Evolutionary conservation across 53 echinoderm and acorn worm genomes (phyloP), one percentile per base, ranked within the genome.

Genomic region (Actinopyga echinites): DNA sequence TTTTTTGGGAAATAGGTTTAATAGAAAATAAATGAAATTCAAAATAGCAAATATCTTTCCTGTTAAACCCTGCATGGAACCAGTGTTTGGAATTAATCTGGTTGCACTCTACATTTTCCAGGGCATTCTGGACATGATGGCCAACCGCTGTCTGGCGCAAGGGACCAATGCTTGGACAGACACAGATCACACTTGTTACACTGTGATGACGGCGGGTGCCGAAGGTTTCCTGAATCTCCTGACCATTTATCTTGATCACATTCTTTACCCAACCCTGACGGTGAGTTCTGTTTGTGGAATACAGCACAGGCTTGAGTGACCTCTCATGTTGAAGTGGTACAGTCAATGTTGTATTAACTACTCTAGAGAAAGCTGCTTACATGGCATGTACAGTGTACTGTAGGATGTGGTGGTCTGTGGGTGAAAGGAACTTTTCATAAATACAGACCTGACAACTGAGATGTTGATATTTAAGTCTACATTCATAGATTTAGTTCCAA

Each of bases 121-220:
- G 97, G 97, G 97, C 19, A 88, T 97, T 11, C 83, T 97, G 31
- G 97, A 97, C 68, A 93, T 92, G 88, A 73, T 94, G 30, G 97
- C 97, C 43, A 97, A 97, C 59, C 94, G 97, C 19, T 97, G 97
- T 38, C 83, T 97, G 57, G 97, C 97, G 30, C 97, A 97, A 74
- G 97, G 97, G 26, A 97, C 97, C 84, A 97, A 97, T 30, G 97
- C 97, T 5, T 97, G 97, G 97, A 97, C 97, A 15, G 97, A 97
- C 38, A 97, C 97, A 6, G 97, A 97, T 87, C 97, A 97, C 45
- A 97, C 97, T 33, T 94, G 94, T 62, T 96, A 96, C 36, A 97
- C 97, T 2, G 97, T 97, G 43, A 97, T 92, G 92, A 94, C 94
- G 8, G 94, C 94, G 24, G 94, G 97, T 15, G 78, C 86, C 30